Conservation (phyloP, 1,140 invertebrate genomes). For the Cryptotermes secundus region DNA sequence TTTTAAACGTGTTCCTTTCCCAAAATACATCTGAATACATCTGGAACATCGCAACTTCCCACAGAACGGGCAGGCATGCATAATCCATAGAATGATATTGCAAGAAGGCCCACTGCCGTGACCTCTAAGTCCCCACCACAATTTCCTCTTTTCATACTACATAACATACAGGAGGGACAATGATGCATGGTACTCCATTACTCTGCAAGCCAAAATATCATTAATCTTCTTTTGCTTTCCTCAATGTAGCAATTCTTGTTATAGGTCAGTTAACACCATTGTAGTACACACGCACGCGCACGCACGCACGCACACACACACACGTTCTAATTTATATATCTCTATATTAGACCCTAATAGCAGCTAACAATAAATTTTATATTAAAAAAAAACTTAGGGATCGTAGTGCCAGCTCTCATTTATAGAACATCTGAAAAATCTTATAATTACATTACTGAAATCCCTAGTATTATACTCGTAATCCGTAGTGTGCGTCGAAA, state of each 20-base stretch:
- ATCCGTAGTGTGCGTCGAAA: too few relatives aligned
- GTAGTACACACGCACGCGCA: neutral
- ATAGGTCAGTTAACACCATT: constrained; percentile 13
- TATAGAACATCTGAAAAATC: too few relatives aligned
- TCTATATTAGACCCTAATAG: too few relatives aligned
- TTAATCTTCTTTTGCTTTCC: constrained; percentile 26
- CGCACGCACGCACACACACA: too few relatives aligned
- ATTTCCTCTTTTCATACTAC: neutral
- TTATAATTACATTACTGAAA: too few relatives aligned
- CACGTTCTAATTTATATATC: too few relatives aligned
- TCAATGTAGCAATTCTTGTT: constrained; percentile 16
- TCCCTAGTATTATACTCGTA: too few relatives aligned
- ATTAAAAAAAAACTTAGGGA: too few relatives aligned
- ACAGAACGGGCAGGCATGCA: neutral
- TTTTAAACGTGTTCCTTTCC: neutral
- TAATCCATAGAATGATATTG: constrained; percentile 9
- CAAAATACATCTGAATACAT: neutral
- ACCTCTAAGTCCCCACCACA: neutral
- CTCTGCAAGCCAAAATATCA: constrained; percentile 31
- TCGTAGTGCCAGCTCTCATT: too few relatives aligned
- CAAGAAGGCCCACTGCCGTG: neutral
- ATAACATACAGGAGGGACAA: constrained; percentile 10
- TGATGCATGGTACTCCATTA: constrained; percentile 28
- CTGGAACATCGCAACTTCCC: neutral
- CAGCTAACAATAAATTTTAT: too few relatives aligned